Evolutionary conservation across 1,140 invertebrate genomes (phyloP), one percentile per base, ranked within the genome.

Genomic region (Reticulitermes speratus): DNA sequence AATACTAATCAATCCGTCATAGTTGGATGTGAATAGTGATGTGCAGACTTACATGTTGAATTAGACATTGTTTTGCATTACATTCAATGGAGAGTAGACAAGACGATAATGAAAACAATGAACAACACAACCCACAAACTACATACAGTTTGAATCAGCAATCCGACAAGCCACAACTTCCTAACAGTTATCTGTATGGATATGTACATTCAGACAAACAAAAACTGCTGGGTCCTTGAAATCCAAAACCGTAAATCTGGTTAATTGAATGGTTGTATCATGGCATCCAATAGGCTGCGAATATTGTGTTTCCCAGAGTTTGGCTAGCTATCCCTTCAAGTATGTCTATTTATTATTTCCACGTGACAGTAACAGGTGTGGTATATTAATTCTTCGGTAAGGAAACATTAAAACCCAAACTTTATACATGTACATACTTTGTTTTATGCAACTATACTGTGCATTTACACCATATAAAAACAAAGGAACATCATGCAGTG

Each of bases 381-480:
- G 65, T 25, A 5, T 75, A 30, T 75, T 25, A 25, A 75, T 75
- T n/a, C n/a, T 75, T 75, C 25, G n/a, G 65, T 30, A 75, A 75
- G 7, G 14, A 9, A 75, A 30, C 65, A 30, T 75, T 75, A 75
- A 30, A 75, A 75, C 14, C 25, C n/a, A 75, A 75, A 75, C 25
- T n/a, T 25, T 30, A n/a, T 30, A 30, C n/a, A 25, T 30, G 14
- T 75, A 30, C 65, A 75, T 75, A 14, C 16, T 75, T 75, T 75
- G 65, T 30, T 75, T 75, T 75, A 75, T 75, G 65, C n/a, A 75
- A 75, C 25, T 55, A 25, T 75, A 75, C 65, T 75, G 65, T 30
- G 65, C 65, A 75, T 75, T 75, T 75, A 75, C 65, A 75, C 65
- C 65, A 75, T 75, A n/a, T 8, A 75, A 75, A 65, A 75, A 75